Evolutionary conservation across 1,140 invertebrate genomes (phyloP).

Genomic region (Choristoneura fumiferana): DNA sequence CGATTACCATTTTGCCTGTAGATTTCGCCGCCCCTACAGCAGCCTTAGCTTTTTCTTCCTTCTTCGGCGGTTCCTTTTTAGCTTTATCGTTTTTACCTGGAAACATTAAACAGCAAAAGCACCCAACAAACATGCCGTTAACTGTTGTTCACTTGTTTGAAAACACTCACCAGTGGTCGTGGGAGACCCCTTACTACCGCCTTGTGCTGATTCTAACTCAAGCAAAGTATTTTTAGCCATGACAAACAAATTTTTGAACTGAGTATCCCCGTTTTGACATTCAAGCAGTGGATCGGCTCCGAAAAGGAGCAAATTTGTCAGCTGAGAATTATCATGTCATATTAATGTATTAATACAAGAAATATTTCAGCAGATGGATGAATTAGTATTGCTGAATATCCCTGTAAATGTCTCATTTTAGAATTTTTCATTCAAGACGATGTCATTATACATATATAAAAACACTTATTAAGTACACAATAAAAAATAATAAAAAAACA

Average conservation of each 20-base stretch:
- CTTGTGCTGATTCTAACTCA: conserved; percentile 35
- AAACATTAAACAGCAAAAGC: background rate
- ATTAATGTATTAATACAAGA: too few species aligned
- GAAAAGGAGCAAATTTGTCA: conserved; percentile 53
- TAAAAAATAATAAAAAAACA: too few species aligned
- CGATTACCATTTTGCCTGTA: conserved; percentile 30
- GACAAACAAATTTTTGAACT: conserved; percentile 55
- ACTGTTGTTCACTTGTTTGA: too few species aligned
- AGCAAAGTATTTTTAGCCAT: conserved; percentile 40
- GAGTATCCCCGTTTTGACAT: conserved; percentile 46
- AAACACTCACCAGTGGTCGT: background rate
- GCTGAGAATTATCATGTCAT: too few species aligned
- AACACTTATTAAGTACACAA: too few species aligned
- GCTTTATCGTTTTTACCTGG: conserved; percentile 38
- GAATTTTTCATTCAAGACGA: too few species aligned
- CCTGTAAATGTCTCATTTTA: too few species aligned
- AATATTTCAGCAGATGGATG: too few species aligned
- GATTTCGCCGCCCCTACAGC: conserved; percentile 22
- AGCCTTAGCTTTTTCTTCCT: too few species aligned
- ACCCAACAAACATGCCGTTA: too few species aligned
- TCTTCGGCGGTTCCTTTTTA: conserved; percentile 34
- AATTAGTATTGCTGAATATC: too few species aligned
- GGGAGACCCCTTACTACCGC: conserved; percentile 8
- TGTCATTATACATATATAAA: too few species aligned
- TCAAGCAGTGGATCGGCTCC: conserved; percentile 59